Conservation (phyloP, 2,888 invertebrate species). For the Tholera decimalis region DNA sequence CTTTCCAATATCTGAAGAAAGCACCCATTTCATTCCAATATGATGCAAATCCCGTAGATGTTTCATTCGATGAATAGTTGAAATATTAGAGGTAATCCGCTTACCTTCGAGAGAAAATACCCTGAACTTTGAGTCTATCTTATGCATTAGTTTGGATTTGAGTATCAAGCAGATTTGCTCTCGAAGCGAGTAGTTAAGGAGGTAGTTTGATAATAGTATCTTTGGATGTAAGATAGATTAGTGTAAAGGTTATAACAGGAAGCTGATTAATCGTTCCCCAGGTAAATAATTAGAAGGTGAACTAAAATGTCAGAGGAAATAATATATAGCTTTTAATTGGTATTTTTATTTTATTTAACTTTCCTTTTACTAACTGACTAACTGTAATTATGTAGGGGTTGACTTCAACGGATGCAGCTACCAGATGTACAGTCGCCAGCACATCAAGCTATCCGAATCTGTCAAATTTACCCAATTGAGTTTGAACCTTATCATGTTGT, state of each 20-base stretch:
- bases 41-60: constrained; percentile 77
- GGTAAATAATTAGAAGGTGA: background rate
- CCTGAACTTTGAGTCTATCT: constrained; percentile 60
- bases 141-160: constrained; percentile 66
- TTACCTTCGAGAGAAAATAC: constrained; percentile 71
- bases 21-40: constrained; percentile 73
- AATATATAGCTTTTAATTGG: no score
- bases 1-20: constrained; percentile 35
- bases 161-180: constrained; percentile 54
- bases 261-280: background rate
- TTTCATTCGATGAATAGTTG: constrained; percentile 64
- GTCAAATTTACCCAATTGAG: no score
- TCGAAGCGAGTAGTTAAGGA: constrained; percentile 9
- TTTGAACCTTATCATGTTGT: no score
- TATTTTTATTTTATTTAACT: no score
- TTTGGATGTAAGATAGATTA: background rate
- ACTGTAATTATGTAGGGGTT: no score
- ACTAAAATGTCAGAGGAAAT: background rate
- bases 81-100: constrained; percentile 82
- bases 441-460: no score
- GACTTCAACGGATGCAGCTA: no score
- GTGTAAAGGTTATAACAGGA: constrained; percentile 7
- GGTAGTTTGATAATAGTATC: constrained; percentile 7
- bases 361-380: no score
- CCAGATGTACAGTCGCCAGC: no score